phyloP scores from a whole-genome alignment of 2,888 invertebrate genomes.

The Acronicta alni region DNA sequence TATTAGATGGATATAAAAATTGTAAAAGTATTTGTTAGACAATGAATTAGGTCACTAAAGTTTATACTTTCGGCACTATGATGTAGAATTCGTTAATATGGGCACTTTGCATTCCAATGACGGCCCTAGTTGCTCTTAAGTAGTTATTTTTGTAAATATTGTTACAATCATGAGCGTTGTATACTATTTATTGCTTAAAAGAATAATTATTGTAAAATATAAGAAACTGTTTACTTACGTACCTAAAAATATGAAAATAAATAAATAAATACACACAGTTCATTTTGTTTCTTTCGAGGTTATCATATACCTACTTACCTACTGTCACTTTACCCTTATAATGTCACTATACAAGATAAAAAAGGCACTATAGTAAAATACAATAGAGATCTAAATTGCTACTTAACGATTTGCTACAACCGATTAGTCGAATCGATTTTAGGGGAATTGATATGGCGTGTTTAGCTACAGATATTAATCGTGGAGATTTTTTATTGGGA shows the following conservation, averaged over 20 bases:
- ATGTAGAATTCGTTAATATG: conserved; percentile 42
- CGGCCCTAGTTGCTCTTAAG: conserved; percentile 38
- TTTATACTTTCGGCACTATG: conserved; percentile 52
- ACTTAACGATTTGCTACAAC: too few relatives aligned
- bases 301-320: neutral
- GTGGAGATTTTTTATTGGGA: too few relatives aligned
- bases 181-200: conserved; percentile 81
- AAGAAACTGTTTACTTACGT: conserved; percentile 73
- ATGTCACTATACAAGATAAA: too few relatives aligned
- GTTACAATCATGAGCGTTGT: conserved; percentile 74
- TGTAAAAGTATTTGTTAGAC: conserved; percentile 44
- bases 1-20: conserved; percentile 35
- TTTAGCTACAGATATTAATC: too few relatives aligned
- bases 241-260: conserved; percentile 68
- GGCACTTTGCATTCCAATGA: conserved; percentile 47
- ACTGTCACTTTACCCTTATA: too few relatives aligned
- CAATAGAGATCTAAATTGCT: too few relatives aligned
- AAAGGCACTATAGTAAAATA: too few relatives aligned
- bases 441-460: too few relatives aligned
- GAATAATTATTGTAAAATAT: conserved; percentile 69
- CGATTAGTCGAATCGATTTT: too few relatives aligned
- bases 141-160: conserved; percentile 75
- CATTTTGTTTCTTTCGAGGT: conserved; percentile 14
- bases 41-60: conserved; percentile 46
- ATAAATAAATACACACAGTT: conserved; percentile 46